phyloP scores from a whole-genome alignment of 2,888 invertebrate species.

The Cylindroiulus punctatus region DNA sequence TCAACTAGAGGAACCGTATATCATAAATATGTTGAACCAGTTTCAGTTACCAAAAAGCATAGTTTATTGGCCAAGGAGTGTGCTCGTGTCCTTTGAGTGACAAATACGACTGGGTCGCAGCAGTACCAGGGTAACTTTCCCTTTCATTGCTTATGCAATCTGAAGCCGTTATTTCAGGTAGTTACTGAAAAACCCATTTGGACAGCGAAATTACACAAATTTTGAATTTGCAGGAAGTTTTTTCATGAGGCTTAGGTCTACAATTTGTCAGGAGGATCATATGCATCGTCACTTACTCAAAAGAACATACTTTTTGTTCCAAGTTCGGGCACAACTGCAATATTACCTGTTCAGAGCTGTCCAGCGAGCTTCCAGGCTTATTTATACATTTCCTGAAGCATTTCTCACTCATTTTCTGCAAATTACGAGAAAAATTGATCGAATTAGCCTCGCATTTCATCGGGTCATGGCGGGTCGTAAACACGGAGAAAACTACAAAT shows the following conservation, averaged over 20 bases:
- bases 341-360: conserved; percentile 82
- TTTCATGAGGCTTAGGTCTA: not conserved
- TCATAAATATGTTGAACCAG: not conserved
- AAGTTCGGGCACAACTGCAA: not conserved
- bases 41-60: conserved; percentile 12
- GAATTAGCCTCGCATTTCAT: not conserved
- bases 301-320: not conserved
- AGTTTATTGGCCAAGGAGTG: not conserved
- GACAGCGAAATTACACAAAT: not conserved
- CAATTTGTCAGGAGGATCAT: not conserved
- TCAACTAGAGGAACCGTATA: not conserved
- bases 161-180: conserved; percentile 2
- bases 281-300: not conserved
- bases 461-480: not conserved
- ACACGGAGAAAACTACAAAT: not conserved
- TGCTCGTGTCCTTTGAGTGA: not conserved
- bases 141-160: not conserved
- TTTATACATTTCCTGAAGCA: conserved; percentile 94
- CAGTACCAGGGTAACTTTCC: too few relatives aligned
- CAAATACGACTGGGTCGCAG: not conserved
- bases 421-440: not conserved
- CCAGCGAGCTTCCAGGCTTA: conserved; percentile 89
- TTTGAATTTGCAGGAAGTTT: too few relatives aligned
- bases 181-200: not conserved
- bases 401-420: conserved; percentile 94